Percentiles rank a stretch among this genome's conserved stretches.
Conservation (phyloP, 2,113 vertebrate genomes). For the Hydropotes inermis region DNA sequence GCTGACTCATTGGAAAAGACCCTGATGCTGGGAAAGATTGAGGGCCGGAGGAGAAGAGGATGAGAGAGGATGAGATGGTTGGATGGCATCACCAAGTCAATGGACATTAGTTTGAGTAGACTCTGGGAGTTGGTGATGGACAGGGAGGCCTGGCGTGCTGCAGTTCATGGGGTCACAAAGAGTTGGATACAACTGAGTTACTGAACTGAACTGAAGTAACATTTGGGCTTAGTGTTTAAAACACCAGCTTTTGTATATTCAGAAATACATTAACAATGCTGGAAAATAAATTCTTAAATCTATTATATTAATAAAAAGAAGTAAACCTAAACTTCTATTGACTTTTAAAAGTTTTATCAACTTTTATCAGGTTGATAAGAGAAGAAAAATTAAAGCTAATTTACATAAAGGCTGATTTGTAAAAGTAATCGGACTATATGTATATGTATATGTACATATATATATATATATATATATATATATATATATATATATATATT, state of each 20-base stretch:
- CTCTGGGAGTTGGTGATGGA: too few species aligned
- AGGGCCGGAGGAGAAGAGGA: too few species aligned
- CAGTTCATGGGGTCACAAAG: too few species aligned
- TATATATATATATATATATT: not conserved
- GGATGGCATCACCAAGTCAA: too few species aligned
- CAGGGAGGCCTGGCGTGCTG: too few species aligned
- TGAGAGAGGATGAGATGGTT: too few species aligned
- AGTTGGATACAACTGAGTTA: too few species aligned
- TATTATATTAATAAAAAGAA: not conserved
- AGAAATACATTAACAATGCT: not conserved
- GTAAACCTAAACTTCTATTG: not conserved
- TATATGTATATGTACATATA: not conserved
- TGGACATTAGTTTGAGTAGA: too few species aligned
- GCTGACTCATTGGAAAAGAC: too few species aligned
- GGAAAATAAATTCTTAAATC: constrained; percentile 15
- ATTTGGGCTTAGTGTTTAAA: constrained; percentile 34
- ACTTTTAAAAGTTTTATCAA: not conserved
- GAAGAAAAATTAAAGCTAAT: not conserved
- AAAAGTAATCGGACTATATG: not conserved
- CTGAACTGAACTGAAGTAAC: not conserved
- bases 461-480: not conserved
- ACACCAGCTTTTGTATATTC: not conserved
- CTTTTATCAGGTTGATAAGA: not conserved
- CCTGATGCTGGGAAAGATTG: too few species aligned
- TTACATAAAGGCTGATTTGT: not conserved